Percentiles rank a stretch among this genome's conserved stretches.
phyloP scores from a whole-genome alignment of 2,797 vertebrate genomes.

The Clarias laeviceps region DNA sequence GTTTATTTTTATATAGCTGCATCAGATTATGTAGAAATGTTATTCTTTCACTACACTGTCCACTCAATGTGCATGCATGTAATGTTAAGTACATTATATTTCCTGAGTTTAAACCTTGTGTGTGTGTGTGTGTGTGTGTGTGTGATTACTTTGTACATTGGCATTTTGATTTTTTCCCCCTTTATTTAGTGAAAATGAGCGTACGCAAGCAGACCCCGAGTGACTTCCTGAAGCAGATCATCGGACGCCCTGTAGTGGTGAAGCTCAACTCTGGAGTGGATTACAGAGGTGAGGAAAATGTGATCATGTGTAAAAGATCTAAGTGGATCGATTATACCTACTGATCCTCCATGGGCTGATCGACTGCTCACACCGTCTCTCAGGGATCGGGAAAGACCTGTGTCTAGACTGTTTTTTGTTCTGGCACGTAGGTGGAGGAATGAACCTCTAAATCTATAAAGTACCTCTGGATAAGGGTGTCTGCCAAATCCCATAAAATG shows the following conservation, averaged over 20 bases:
- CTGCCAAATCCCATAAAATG: too few species aligned
- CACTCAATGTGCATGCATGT: neutral
- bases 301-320: neutral
- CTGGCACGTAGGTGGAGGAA: too few species aligned
- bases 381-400: too few species aligned
- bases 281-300: conserved; percentile 85
- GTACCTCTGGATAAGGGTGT: too few species aligned
- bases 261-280: conserved; percentile 98
- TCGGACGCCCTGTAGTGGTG: conserved; percentile 96
- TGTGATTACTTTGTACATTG: neutral
- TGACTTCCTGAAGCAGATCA: conserved; percentile 98
- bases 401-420: too few species aligned
- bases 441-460: too few species aligned
- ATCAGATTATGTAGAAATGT: neutral
- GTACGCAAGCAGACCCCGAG: conserved; percentile 97
- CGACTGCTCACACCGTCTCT: too few species aligned
- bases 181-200: conserved; percentile 79
- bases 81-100: too few species aligned
- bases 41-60: neutral
- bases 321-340: neutral
- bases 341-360: too few species aligned
- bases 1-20: neutral
- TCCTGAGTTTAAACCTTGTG: neutral
- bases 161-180: neutral
- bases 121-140: neutral